Evolutionary conservation across 2,888 invertebrate species (phyloP).

Genomic region (Heliconius sara): DNA sequence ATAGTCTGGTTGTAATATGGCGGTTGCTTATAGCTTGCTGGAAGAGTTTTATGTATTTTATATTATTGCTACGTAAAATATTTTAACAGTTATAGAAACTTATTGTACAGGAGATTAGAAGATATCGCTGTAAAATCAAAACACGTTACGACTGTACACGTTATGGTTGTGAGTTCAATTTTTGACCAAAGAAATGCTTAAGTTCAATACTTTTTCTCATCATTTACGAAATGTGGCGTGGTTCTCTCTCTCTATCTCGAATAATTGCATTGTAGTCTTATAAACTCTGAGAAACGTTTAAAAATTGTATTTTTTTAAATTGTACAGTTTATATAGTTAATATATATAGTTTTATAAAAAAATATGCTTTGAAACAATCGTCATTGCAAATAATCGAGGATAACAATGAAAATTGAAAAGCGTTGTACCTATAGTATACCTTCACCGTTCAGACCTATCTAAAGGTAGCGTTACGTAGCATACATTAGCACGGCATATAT

Average conservation of each 20-base stretch:
- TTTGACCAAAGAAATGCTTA: neutral
- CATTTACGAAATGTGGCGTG: no score
- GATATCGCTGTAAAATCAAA: neutral
- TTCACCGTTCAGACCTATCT: neutral
- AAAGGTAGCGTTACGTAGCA: slow-evolving; percentile 1
- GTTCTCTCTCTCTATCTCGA: no score
- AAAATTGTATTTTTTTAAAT: neutral
- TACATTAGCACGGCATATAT: slow-evolving; percentile 2
- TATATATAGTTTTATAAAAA: neutral
- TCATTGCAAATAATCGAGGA: neutral
- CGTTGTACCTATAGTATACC: neutral
- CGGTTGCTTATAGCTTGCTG: neutral
- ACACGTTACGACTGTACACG: neutral
- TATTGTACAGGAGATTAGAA: neutral
- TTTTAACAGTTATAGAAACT: neutral
- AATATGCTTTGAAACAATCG: neutral
- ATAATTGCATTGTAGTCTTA: no score
- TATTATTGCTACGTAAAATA: neutral
- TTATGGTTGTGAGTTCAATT: neutral
- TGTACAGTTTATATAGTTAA: neutral
- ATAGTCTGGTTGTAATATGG: slow-evolving; percentile 9
- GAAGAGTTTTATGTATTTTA: slow-evolving; percentile 5
- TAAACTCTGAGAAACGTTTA: neutral
- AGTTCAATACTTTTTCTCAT: neutral
- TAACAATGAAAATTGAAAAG: slow-evolving; percentile 6